Evolutionary conservation across 2,113 vertebrate species (phyloP), one percentile per base, ranked within the genome.

Genomic region (Urocolius indicus): DNA sequence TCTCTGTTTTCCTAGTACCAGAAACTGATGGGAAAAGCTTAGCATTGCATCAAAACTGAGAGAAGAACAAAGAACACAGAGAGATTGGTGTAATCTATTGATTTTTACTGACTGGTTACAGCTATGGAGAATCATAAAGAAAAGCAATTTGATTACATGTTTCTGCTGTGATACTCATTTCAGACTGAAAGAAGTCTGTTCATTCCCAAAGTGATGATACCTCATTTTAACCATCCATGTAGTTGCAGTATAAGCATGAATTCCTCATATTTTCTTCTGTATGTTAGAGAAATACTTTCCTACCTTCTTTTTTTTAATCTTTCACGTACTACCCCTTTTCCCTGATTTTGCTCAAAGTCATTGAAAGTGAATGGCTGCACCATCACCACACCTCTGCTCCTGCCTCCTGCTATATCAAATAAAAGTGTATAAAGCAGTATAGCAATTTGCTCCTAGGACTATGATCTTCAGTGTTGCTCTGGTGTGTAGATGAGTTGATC

Each of bases 371-470:
- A 72, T 49, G 84, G 29, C 15, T 91, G 48, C 55, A 45, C 61
- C 48, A 87, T 29, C 30, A 43, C 21, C 23, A 67, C 43, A 57
- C 12, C 29, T 83, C 74, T 69, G 69, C 13, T 87, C 34, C 84
- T 75, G 3, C 30, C 27, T 94, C 63, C 61, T 90, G 49, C 54
- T 84, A 55, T 13, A 18, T 57, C 51, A 73, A 52, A 61, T 91
- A 55, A 76, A 82, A 83, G 30, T 26, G 32, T 46, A 66, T 88
- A 79, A 95, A 95, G 69, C 48, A 74, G 3, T 20, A 45, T 36
- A 93, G 29, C 18, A 89, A 83, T 95, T 85, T 97, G 8, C 32
- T 91, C 29, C 78, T 72, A 92, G 93, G 23, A 75, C 41, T 91
- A n/a, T 69, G 49, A 94, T 59, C 29, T 78, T 94, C 92, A 91